Conservation (phyloP, 2,888 invertebrate genomes). For the Drosophila kuntzei region DNA sequence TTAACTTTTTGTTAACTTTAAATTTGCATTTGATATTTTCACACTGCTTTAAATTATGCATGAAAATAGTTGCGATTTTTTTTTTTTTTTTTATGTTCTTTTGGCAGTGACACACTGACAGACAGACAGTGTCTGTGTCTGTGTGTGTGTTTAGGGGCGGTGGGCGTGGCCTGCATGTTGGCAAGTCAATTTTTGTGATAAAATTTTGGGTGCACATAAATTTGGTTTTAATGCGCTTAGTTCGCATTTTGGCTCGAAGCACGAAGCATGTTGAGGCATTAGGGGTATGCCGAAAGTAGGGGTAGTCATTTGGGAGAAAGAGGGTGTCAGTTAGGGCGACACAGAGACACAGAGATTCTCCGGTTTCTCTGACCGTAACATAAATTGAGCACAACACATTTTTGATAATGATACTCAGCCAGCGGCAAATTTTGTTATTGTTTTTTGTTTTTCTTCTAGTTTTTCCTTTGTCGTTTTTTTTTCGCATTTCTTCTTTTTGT, state of each 20-base stretch:
- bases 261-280: constrained; percentile 20
- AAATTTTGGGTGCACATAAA: constrained; percentile 68
- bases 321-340: constrained; percentile 8
- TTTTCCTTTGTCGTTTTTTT: constrained; percentile 11
- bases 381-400: constrained; percentile 57
- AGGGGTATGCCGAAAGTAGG: background rate
- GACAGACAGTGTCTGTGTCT: constrained; percentile 15
- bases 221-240: constrained; percentile 75
- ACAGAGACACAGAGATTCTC: constrained; percentile 18
- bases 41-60: constrained; percentile 66
- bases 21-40: constrained; percentile 56
- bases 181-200: constrained; percentile 70
- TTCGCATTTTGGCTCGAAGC: constrained; percentile 39
- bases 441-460: constrained; percentile 23
- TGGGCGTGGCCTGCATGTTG: constrained; percentile 58
- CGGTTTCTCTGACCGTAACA: constrained; percentile 55
- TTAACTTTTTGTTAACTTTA: constrained; percentile 44
- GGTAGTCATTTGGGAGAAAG: background rate
- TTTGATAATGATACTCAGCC: constrained; percentile 70
- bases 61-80: constrained; percentile 54
- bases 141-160: constrained; percentile 9
- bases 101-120: constrained; percentile 40
- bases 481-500: too few species aligned
- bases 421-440: constrained; percentile 28
- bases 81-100: background rate